Evolutionary conservation across 2,888 invertebrate species (phyloP).

Genomic region (Pedicia rivosa): DNA sequence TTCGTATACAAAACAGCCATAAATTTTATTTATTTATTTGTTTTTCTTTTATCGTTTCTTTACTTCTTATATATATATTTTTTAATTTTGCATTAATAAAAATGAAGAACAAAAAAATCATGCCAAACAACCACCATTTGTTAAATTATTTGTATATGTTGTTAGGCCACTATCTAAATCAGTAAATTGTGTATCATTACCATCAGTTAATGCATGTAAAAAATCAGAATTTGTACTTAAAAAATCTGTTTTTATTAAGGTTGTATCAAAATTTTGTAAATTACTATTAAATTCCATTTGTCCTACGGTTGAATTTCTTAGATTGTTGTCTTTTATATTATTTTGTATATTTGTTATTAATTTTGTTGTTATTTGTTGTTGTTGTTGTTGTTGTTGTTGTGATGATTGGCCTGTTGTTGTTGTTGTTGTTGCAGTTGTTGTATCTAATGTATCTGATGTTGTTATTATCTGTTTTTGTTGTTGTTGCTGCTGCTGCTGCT

Average conservation of each 20-base stretch:
- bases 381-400: slow-evolving; percentile 14
- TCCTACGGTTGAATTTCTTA: neutral
- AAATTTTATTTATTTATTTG: too few species aligned
- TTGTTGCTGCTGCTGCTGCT: too few species aligned
- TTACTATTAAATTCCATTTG: slow-evolving; percentile 7
- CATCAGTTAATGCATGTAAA: slow-evolving; percentile 21
- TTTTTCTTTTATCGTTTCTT: neutral
- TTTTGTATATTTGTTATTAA: too few species aligned
- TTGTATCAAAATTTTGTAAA: slow-evolving; percentile 6
- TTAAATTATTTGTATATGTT: slow-evolving; percentile 21
- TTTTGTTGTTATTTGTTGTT: slow-evolving; percentile 7
- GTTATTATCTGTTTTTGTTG: too few species aligned
- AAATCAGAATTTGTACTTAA: slow-evolving; percentile 21
- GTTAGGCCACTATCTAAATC: slow-evolving; percentile 28
- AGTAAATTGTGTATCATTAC: slow-evolving; percentile 26
- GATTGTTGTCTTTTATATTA: slow-evolving; percentile 15
- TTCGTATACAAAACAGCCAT: slow-evolving; percentile 5
- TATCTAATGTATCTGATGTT: slow-evolving; percentile 16
- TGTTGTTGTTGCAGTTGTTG: slow-evolving; percentile 14
- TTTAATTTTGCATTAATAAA: slow-evolving; percentile 7
- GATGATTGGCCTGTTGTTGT: slow-evolving; percentile 7
- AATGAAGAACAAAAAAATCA: slow-evolving; percentile 20
- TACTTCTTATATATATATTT: slow-evolving; percentile 1
- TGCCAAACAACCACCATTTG: slow-evolving; percentile 29
- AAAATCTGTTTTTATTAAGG: slow-evolving; percentile 22